phyloP scores from a whole-genome alignment of 1,140 invertebrate species.

The Anastatus disparis region DNA sequence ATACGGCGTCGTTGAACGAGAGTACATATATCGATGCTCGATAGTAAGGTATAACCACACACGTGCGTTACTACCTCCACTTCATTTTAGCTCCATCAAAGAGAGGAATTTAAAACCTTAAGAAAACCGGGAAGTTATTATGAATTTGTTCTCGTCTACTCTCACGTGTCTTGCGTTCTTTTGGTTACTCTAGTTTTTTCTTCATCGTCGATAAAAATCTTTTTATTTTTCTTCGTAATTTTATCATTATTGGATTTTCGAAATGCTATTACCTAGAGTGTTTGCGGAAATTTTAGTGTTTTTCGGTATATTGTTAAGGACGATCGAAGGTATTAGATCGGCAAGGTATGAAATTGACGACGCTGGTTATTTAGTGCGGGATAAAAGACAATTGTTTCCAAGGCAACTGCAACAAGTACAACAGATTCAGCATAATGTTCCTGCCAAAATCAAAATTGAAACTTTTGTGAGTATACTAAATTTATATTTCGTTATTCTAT shows the following conservation, averaged over 20 bases:
- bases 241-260: no score
- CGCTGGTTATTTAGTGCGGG: no score
- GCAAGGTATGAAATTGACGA: neutral
- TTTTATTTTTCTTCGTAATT: no score
- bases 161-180: no score
- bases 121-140: slow-evolving; percentile 5
- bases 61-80: neutral
- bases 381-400: neutral
- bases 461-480: slow-evolving; percentile 26
- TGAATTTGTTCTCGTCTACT: neutral
- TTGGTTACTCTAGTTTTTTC: no score
- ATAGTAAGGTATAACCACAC: slow-evolving; percentile 5
- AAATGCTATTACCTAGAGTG: no score
- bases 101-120: slow-evolving; percentile 1
- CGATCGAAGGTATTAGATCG: neutral
- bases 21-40: slow-evolving; percentile 30
- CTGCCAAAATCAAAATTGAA: neutral
- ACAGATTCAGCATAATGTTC: neutral
- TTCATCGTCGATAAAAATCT: no score
- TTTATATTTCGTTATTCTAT: neutral
- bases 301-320: neutral
- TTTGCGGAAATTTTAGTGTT: neutral
- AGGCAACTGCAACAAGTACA: neutral
- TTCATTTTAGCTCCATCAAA: neutral
- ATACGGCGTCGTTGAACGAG: slow-evolving; percentile 21